These are phyloP conservation scores for Ecliptopera silaceata DNA, from an alignment of 2,888 invertebrate species.

Conservation along the genomic window DNA sequence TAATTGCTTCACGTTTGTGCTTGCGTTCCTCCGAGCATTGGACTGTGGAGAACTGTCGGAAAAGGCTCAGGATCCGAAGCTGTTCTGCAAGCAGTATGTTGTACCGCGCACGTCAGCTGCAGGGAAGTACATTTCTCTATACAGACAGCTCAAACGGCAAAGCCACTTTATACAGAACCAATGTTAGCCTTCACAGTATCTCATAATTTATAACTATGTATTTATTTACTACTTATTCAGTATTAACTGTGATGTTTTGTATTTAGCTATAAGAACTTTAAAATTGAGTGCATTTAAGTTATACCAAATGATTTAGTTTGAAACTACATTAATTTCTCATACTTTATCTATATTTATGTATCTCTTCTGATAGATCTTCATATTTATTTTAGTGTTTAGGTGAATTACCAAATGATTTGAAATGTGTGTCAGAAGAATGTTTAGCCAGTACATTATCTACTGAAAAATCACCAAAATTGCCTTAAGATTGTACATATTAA, in stretches of 20 bases:
- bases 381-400: constrained; percentile 12
- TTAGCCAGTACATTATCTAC: background rate
- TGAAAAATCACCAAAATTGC: constrained; percentile 44
- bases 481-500: constrained; percentile 42
- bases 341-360: constrained; percentile 24
- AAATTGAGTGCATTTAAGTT: constrained; percentile 76
- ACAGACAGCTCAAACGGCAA: constrained; percentile 86
- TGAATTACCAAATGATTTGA: constrained; percentile 15
- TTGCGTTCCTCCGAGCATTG: constrained; percentile 89
- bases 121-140: constrained; percentile 92
- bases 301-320: constrained; percentile 70
- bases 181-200: constrained; percentile 54
- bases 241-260: constrained; percentile 80
- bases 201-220: constrained; percentile 47
- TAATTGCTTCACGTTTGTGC: constrained; percentile 94
- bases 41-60: constrained; percentile 88
- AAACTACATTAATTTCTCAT: constrained; percentile 35
- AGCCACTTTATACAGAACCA: constrained; percentile 76
- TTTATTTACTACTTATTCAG: constrained; percentile 71
- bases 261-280: constrained; percentile 66
- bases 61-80: constrained; percentile 86
- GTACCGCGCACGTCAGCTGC: constrained; percentile 91
- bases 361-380: background rate
- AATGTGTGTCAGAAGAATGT: background rate
- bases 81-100: constrained; percentile 91